Evolutionary conservation across 2,113 vertebrate genomes (phyloP), one percentile per base, ranked within the genome.

Genomic region (Elaphurus davidianus): DNA sequence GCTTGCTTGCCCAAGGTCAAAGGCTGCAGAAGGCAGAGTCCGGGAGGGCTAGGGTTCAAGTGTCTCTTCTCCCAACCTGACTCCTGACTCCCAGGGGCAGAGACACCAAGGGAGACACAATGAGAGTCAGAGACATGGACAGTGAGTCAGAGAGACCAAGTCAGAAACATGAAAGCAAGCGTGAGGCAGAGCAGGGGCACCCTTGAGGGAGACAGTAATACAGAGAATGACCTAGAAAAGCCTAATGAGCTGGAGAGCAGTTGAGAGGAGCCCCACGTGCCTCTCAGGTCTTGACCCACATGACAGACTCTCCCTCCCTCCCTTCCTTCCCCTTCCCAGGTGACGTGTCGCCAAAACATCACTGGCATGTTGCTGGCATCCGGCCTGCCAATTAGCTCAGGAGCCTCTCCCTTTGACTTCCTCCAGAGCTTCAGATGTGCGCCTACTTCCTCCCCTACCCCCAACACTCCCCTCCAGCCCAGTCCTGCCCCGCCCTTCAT

Each of bases 311-410:
- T 60, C 88, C 89, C 60, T 93, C 88, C 87, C 74, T 33, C 28
- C 67, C 59, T 59, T 14, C 71, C 88, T 91, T 94, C 94, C 81
- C 90, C 64, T 84, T 74, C 54, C 25, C 57, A 1, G 16, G 59
- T 98, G 98, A 98, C 54, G 83, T 40, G 95, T 95, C 30, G 0
- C 85, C 85, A 45, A 98, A 97, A 33, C 76, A 98, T 97, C 67
- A 3, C 84, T n/a, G 95, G 97, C 94, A 98, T 36, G 98, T 92
- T 54, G 87, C 74, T 94, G 96, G 96, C 97, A 95, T 17, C 64
- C 64, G 47, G 97, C 88, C 94, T 67, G 83, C 40, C 83, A 92
- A 92, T 96, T 96, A 90, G 87, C 16, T 16, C 89, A 28, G n/a
- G 62, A 71, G 87, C 92, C 92, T 79, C 97, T 96, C 96, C 97